phyloP scores from a whole-genome alignment of 2,113 vertebrate genomes.

The Dolichallabes microphthalmus region DNA sequence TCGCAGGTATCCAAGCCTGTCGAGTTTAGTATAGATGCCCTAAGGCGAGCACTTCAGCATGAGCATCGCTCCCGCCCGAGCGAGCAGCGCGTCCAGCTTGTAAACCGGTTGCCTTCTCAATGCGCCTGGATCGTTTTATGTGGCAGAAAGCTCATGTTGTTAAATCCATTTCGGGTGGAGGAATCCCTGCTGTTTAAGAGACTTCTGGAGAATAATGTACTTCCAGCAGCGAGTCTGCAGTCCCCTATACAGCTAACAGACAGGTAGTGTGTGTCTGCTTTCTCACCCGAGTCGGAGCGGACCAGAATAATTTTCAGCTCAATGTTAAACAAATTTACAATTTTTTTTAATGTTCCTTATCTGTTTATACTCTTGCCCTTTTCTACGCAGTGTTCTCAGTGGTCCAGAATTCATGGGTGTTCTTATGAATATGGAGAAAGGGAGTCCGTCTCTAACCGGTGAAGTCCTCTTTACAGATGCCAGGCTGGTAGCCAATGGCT shows the following conservation, averaged over 20 bases:
- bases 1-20: conserved; percentile 69
- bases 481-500: conserved; percentile 88
- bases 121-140: conserved; percentile 85
- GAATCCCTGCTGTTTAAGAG: conserved; percentile 86
- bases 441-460: conserved; percentile 66
- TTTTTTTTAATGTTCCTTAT: neutral
- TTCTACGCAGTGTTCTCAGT: conserved; percentile 75
- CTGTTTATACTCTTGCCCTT: conserved; percentile 24
- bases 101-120: conserved; percentile 82
- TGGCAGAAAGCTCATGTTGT: conserved; percentile 78
- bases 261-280: conserved; percentile 76
- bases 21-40: conserved; percentile 78
- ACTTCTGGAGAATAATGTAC: conserved; percentile 86
- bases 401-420: conserved; percentile 77
- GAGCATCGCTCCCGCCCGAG: conserved; percentile 59
- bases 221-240: conserved; percentile 81
- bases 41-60: conserved; percentile 71
- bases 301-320: neutral
- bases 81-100: conserved; percentile 70
- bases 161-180: conserved; percentile 91
- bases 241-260: conserved; percentile 82
- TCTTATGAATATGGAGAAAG: conserved; percentile 81
- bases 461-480: conserved; percentile 79
- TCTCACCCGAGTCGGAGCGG: conserved; percentile 16
- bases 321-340: neutral